Evolutionary conservation across 2,888 invertebrate species (phyloP), one percentile per base, ranked within the genome.

Genomic region (Ornithoptera alexandrae): DNA sequence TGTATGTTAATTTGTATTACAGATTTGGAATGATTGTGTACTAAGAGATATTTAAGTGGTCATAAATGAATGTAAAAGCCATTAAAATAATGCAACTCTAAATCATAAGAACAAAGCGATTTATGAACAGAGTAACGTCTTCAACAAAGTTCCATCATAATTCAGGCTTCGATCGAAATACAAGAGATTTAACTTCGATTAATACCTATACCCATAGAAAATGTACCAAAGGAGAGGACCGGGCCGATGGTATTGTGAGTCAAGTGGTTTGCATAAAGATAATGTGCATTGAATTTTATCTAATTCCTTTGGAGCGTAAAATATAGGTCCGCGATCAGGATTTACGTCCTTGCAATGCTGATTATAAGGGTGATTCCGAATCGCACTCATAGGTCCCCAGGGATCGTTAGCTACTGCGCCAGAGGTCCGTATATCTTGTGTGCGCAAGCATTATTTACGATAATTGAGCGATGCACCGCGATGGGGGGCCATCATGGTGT

Each of bases 391-490:
- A 70, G 72, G 75, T 80, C 81, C 82, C 79, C 81, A 84, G 84
- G 80, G 89, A 84, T 87, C 89, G 84, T 84, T 81, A 87, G 88
- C 91, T 92, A 90, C 92, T 78, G 89, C 87, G 79, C 74, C 83
- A 79, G 84, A 83, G 87, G 86, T 85, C 86, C 89, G 91, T 91
- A 91, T 92, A 91, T 92, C 91, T 92, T 91, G 86, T 90, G 90
- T 91, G 91, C 77, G 90, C 89, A 90, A 91, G 92, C 92, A 92
- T 92, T 92, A 92, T 92, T 92, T 92, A 92, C 92, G 92, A 92
- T 92, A 92, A 92, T 92, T 92, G 92, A 92, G 92, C 92, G 92
- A 92, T 91, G 91, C 88, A 87, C 89, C 92, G 85, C 92, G 87
- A 92, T 91, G 91, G 92, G 92, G 92, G 92, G 92, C 89, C 92